These are phyloP conservation scores for Pangasius mekongensis DNA, from an alignment of 2,797 vertebrate species.

Conservation along the genomic window DNA sequence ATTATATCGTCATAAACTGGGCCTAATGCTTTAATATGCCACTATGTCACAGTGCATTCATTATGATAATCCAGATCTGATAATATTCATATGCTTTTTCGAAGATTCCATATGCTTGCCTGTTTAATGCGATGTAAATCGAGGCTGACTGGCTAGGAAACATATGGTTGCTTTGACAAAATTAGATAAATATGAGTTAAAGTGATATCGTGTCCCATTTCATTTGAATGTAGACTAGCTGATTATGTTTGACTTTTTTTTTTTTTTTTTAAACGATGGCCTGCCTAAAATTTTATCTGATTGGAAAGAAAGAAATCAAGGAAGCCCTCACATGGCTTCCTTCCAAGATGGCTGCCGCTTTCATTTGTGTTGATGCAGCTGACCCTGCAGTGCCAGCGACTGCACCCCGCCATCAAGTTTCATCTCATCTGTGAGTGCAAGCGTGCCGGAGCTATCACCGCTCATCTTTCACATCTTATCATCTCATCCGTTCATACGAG, in stretches of 20 bases:
- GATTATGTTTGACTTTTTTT: background rate
- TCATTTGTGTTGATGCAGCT: slow-evolving; percentile 69
- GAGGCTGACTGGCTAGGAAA: background rate
- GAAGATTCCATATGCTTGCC: slow-evolving; percentile 14
- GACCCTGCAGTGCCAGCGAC: slow-evolving; percentile 65
- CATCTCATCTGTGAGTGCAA: slow-evolving; percentile 73
- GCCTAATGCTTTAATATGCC: slow-evolving; percentile 37
- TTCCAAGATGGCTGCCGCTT: slow-evolving; percentile 60
- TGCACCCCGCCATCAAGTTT: slow-evolving; percentile 70
- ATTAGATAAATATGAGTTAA: background rate
- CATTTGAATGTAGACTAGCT: background rate
- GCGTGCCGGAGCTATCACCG: slow-evolving; percentile 72
- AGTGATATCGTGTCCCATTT: background rate
- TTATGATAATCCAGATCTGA: slow-evolving; percentile 31
- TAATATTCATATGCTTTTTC: slow-evolving; percentile 3
- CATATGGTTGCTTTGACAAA: background rate
- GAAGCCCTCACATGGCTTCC: background rate
- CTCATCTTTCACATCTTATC: slow-evolving; percentile 80
- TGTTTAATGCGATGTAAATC: background rate
- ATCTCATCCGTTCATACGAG: slow-evolving; percentile 77
- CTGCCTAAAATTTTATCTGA: background rate
- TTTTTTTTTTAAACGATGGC: background rate
- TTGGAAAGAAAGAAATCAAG: background rate
- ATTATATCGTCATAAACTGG: background rate
- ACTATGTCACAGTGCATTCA: slow-evolving; percentile 25